Evolutionary conservation across 2,113 vertebrate species (phyloP).

Genomic region (Myotis brandtii): DNA sequence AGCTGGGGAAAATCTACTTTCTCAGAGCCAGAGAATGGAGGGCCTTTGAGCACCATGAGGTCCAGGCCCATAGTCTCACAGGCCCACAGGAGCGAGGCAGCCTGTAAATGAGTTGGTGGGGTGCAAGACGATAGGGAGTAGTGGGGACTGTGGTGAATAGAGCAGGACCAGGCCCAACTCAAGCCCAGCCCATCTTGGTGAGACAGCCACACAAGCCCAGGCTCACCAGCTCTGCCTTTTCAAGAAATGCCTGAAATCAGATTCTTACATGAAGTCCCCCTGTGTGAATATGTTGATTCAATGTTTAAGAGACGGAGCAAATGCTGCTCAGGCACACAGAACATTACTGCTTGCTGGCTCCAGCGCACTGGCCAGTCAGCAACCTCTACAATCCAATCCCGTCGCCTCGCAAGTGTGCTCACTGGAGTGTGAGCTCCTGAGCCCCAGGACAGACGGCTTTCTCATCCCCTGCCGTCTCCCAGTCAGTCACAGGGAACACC

Average conservation of each 20-base stretch:
- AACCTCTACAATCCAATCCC: background rate
- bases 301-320: background rate
- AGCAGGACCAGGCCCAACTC: background rate
- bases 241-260: background rate
- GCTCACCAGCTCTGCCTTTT: background rate
- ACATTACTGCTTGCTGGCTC: background rate
- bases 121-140: background rate
- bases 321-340: background rate
- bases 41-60: background rate
- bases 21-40: background rate
- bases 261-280: background rate
- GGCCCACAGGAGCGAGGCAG: background rate
- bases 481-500: rapidly evolving
- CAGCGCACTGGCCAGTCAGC: background rate
- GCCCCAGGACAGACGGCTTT: background rate
- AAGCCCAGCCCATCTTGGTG: no score
- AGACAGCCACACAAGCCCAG: background rate
- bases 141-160: rapidly evolving
- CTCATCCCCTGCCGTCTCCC: background rate
- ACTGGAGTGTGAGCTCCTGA: background rate
- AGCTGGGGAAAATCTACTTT: background rate
- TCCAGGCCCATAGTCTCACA: background rate
- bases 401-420: background rate
- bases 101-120: background rate
- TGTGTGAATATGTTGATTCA: background rate